Evolutionary conservation across 2,888 invertebrate genomes (phyloP), one percentile per base, ranked within the genome.

Genomic region (Caenorhabditis macrosperma): DNA sequence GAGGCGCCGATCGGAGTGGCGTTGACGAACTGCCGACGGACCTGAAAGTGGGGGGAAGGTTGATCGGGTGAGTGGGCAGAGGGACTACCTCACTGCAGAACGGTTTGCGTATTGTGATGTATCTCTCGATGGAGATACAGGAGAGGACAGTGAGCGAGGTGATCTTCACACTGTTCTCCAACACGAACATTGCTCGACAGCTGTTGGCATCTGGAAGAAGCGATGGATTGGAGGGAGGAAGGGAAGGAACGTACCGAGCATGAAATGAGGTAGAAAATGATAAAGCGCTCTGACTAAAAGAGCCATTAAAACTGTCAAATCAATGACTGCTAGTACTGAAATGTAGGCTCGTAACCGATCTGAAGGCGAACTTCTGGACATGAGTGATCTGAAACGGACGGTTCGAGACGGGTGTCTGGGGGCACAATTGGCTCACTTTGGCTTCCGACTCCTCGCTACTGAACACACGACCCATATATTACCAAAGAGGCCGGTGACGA

Each of bases 381-480:
- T 78, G 2, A 81, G 61, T 33, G 78, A 81, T 80, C 84, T 84
- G 78, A 30, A 79, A 50, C 12, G 30, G 6, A 6, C 38, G 26
- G 22, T 35, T 44, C 17, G n/a, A n/a, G 20, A 10, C 17, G n/a
- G n/a, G n/a, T n/a, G n/a, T n/a, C n/a, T n/a, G n/a, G n/a, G n/a
- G n/a, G n/a, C n/a, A n/a, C n/a, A 22, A n/a, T 0, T 4, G 41
- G 12, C 72, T 79, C 48, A 80, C 64, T 85, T 69, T 41, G 87
- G 87, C 33, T 84, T 81, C 24, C 88, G 72, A 74, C 85, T 87
- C 55, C 88, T 84, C 22, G 89, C 80, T 46, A 89, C 87, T 22
- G 89, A 90, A 50, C 84, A 84, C 30, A 90, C 84, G 28, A 90
- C 89, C 89, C 89, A 89, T 26, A 79, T 82, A 76, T 89, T 89